phyloP scores from a whole-genome alignment of 2,888 invertebrate genomes.

The Sycophila texana region DNA sequence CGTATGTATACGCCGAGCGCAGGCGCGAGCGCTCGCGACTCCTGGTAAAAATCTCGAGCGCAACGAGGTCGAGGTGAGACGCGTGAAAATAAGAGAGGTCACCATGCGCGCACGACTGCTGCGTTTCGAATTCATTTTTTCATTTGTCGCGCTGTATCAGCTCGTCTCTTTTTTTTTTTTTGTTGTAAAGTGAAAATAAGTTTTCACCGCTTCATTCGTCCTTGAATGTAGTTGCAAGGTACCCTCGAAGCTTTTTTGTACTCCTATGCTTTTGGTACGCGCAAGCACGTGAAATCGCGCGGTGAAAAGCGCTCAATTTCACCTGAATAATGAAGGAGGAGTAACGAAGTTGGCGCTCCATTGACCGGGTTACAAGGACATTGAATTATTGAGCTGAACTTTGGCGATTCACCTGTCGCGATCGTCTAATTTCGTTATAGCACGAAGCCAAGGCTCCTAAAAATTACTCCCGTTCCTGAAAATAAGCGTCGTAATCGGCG shows the following conservation, averaged over 20 bases:
- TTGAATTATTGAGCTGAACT: slow-evolving; percentile 24
- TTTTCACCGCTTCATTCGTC: neutral
- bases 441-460: neutral
- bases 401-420: neutral
- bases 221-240: neutral
- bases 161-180: neutral
- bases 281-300: too few species aligned
- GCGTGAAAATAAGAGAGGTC: slow-evolving; percentile 52
- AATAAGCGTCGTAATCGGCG: neutral
- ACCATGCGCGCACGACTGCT: slow-evolving; percentile 3
- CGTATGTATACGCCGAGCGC: neutral
- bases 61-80: slow-evolving; percentile 57
- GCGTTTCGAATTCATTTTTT: neutral
- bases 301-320: too few species aligned
- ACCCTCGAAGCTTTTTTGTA: neutral
- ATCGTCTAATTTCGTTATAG: neutral
- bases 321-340: neutral
- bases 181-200: neutral
- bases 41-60: slow-evolving; percentile 48
- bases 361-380: slow-evolving; percentile 22
- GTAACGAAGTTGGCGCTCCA: neutral
- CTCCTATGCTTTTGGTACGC: too few species aligned
- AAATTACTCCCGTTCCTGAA: slow-evolving; percentile 3
- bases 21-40: slow-evolving; percentile 1
- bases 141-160: neutral